phyloP scores from a whole-genome alignment of 2,113 vertebrate species.

The Pipra filicauda region DNA sequence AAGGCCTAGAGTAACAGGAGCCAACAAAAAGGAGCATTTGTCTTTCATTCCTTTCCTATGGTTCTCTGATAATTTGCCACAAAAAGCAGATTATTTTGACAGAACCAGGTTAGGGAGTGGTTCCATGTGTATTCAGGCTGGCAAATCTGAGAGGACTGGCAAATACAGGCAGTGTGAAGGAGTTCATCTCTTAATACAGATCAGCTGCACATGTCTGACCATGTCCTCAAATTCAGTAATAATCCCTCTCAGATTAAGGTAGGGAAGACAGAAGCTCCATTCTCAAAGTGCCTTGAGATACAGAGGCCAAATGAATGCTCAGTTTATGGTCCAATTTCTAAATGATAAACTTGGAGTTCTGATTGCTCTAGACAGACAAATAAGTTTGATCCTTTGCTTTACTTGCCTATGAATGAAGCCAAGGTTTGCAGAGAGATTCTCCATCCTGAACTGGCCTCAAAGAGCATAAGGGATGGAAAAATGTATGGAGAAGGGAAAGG shows the following conservation, averaged over 20 bases:
- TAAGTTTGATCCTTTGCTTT: neutral
- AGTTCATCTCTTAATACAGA: neutral
- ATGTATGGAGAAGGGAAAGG: neutral
- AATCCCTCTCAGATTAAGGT: neutral
- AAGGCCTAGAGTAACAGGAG: neutral
- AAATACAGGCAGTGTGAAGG: neutral
- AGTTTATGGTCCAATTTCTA: neutral
- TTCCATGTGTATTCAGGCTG: neutral
- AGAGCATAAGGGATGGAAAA: neutral
- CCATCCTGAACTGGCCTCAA: neutral
- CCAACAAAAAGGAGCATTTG: neutral
- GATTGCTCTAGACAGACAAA: neutral
- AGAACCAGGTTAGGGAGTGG: neutral
- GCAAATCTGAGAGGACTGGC: neutral
- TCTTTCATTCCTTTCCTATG: neutral
- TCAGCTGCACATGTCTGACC: neutral
- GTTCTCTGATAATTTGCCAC: neutral
- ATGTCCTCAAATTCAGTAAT: neutral
- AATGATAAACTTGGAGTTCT: neutral
- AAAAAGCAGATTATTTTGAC: constrained; percentile 9
- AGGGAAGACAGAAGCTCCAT: neutral
- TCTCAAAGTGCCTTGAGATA: neutral
- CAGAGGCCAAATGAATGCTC: neutral
- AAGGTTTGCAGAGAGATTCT: neutral
- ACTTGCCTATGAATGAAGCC: neutral